phyloP scores from a whole-genome alignment of 2,113 vertebrate species.

The Leptobrachium ailaonicum region DNA sequence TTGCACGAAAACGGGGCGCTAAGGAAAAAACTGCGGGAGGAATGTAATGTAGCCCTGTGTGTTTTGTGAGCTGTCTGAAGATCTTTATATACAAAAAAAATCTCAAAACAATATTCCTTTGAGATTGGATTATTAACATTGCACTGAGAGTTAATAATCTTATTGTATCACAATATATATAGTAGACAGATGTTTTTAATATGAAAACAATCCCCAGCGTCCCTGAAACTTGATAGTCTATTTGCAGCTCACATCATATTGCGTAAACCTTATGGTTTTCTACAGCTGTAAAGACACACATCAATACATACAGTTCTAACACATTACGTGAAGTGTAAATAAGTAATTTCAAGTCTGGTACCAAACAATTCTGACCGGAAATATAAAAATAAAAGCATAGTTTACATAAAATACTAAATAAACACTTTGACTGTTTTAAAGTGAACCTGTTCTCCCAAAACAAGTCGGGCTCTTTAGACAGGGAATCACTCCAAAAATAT shows the following conservation, averaged over 20 bases:
- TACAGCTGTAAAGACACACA: neutral
- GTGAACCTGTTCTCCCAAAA: too few species aligned
- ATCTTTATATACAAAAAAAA: neutral
- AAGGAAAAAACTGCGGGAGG: too few species aligned
- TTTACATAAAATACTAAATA: too few species aligned
- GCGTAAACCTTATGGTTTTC: neutral
- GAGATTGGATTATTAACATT: neutral
- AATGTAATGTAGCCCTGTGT: too few species aligned
- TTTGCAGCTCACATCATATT: neutral
- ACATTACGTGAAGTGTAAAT: constrained; percentile 1
- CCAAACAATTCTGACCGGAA: neutral
- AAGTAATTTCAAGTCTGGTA: neutral
- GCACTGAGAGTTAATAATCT: neutral
- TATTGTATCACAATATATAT: neutral
- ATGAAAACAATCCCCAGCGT: neutral
- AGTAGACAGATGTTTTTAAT: neutral
- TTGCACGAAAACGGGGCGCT: too few species aligned
- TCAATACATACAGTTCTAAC: neutral
- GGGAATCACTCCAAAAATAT: too few species aligned
- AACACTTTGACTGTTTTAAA: too few species aligned
- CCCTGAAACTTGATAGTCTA: too few species aligned
- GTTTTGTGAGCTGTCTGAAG: too few species aligned
- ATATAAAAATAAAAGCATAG: neutral
- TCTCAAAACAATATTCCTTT: neutral
- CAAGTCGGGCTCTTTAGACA: too few species aligned